Evolutionary conservation across 92 coral and sea anemone genomes (phyloP), one percentile per base, ranked within the genome.

Genomic region (Nematostella vectensis): DNA sequence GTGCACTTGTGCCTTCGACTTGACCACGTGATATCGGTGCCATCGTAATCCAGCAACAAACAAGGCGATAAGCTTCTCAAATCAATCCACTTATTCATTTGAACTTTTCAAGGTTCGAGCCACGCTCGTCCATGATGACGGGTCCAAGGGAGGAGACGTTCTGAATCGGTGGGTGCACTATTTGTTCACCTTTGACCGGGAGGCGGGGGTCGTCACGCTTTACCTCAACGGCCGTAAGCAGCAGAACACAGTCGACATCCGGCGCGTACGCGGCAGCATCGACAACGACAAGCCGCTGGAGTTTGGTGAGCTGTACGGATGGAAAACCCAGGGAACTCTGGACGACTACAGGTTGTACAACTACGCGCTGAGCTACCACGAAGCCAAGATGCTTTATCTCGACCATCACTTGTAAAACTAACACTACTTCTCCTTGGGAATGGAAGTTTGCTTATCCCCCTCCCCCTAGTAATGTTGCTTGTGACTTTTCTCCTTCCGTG

Each of bases 321-420:
- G 91, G 91, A 62, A 78, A 66, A 77, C 91, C 57, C 61, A 72
- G 45, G 91, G 91, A 12, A 72, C 72, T 18, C 77, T 83, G 47
- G 91, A 83, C 37, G 91, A 83, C 33, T 83, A 83, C 62, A 65
- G 85, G 25, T 27, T 83, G 48, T 77, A 77, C 63, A 72, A 83
- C 74, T 60, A n/a, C 59, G 69, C 80, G 1, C 39, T 82, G 55
- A 54, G 42, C 39, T 64, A 56, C 37, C 38, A 17, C 0, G 81
- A 83, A 27, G 81, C 45, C 22, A 57, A 62, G 12, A 69, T 57
- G 2, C 57, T 83, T 38, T 78, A 55, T 62, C 27, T 61, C 53
- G 75, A 83, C 57, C 91, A 83, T 38, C 77, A 57, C 11, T 50
- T 71, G 52, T 81, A 49, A 71, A 18, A 15, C n/a, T n/a, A n/a